Evolutionary conservation across 2,797 vertebrate genomes (phyloP).

Genomic region (Sitta carolinensis): DNA sequence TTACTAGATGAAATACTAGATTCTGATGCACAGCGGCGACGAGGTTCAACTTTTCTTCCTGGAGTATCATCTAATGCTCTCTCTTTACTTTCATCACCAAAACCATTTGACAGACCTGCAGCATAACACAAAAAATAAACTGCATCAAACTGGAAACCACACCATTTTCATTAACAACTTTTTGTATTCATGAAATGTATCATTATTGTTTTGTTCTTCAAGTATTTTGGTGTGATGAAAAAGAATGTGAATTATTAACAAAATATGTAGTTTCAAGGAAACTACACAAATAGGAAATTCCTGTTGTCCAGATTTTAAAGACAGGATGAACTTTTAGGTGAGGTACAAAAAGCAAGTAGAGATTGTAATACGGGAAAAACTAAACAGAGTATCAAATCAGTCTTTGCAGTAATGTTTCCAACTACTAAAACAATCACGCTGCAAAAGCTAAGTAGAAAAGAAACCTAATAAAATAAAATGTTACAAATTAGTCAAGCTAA

Average conservation of each 20-base stretch:
- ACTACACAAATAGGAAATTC: neutral
- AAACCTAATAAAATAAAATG: neutral
- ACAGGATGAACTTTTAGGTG: neutral
- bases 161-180: neutral
- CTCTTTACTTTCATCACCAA: conserved; percentile 82
- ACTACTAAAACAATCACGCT: neutral
- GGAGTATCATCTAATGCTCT: conserved; percentile 74
- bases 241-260: neutral
- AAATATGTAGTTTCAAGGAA: neutral
- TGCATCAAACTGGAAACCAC: neutral
- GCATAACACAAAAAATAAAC: conserved; percentile 30
- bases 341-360: neutral
- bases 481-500: neutral
- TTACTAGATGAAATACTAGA: conserved; percentile 94
- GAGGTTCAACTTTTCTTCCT: conserved; percentile 83
- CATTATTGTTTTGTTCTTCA: neutral
- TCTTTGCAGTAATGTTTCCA: neutral
- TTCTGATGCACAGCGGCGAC: conserved; percentile 94
- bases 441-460: neutral
- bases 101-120: conserved; percentile 89
- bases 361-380: neutral
- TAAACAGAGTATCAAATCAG: neutral
- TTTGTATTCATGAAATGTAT: neutral
- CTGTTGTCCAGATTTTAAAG: neutral
- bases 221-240: neutral